Conservation (phyloP, 1,140 invertebrate genomes). For the Drosophila sechellia region DNA sequence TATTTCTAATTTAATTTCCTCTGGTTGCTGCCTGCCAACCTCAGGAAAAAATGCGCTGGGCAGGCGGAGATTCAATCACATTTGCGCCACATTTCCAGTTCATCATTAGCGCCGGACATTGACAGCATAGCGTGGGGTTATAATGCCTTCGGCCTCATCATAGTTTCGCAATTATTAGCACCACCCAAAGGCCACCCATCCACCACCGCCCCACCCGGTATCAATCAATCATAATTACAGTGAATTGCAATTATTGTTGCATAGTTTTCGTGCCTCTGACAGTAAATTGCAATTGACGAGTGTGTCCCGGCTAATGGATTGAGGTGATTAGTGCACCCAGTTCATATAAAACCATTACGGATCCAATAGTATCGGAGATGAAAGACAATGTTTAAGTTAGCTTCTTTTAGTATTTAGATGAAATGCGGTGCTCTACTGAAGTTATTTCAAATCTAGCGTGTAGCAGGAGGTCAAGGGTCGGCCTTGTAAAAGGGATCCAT, state of each 20-base stretch:
- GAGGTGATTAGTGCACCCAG: constrained; percentile 12
- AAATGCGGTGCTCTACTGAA: too few species aligned
- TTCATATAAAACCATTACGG: background rate
- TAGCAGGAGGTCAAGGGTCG: constrained; percentile 4
- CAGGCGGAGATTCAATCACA: constrained; percentile 38
- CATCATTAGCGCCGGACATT: constrained; percentile 77
- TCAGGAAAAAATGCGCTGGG: constrained; percentile 26
- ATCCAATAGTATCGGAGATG: background rate
- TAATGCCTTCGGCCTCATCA: constrained; percentile 38
- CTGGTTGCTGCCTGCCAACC: constrained; percentile 58
- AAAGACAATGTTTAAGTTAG: background rate
- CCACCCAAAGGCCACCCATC: background rate
- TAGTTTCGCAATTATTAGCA: constrained; percentile 66
- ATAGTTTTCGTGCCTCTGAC: constrained; percentile 44
- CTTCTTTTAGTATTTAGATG: too few species aligned
- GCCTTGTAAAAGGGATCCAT: background rate
- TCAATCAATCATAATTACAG: constrained; percentile 81
- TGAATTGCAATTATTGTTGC: constrained; percentile 81
- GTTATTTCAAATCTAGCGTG: background rate
- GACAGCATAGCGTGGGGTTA: constrained; percentile 43
- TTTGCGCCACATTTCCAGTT: constrained; percentile 70
- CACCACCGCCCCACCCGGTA: constrained; percentile 1
- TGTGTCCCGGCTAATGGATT: constrained; percentile 47
- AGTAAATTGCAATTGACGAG: constrained; percentile 61
- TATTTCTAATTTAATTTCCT: constrained; percentile 68